A percentile compares a stretch with the other conserved stretches of the same genome.
These are phyloP conservation scores for Drosophila prolongata DNA, from an alignment of 2,888 invertebrate species.

Conservation along the genomic window DNA sequence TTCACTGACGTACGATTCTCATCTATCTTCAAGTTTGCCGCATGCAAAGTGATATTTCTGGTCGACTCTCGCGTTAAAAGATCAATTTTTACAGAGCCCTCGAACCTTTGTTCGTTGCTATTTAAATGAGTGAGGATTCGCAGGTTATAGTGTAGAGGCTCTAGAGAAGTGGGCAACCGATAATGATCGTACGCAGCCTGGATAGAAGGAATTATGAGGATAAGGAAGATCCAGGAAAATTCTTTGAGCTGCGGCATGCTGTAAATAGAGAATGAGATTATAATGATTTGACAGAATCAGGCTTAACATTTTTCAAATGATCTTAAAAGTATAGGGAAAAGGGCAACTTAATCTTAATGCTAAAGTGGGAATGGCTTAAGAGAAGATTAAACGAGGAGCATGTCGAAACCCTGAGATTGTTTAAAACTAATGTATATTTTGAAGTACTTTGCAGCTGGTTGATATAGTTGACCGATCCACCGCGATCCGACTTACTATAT, in stretches of 20 bases:
- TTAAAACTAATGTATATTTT: too few relatives aligned
- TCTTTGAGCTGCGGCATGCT: not conserved
- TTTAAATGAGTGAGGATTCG: conserved; percentile 84
- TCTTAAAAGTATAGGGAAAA: too few relatives aligned
- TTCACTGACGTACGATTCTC: conserved; percentile 70
- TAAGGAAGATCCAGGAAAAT: conserved; percentile 2
- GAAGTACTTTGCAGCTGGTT: too few relatives aligned
- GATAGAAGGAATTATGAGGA: conserved; percentile 2
- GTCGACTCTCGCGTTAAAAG: conserved; percentile 84
- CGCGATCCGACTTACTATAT: too few relatives aligned
- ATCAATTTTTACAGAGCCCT: conserved; percentile 83
- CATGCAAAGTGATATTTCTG: conserved; percentile 88
- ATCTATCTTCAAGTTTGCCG: conserved; percentile 86
- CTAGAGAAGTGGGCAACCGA: conserved; percentile 83
- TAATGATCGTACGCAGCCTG: conserved; percentile 65
- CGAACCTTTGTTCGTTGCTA: conserved; percentile 81
- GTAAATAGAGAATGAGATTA: not conserved
- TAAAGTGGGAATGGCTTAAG: too few relatives aligned
- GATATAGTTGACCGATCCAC: too few relatives aligned
- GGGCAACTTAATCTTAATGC: too few relatives aligned
- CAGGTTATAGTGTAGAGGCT: conserved; percentile 84
- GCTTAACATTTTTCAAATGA: too few relatives aligned
- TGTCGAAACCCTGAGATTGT: too few relatives aligned
- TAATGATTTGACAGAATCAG: not conserved
- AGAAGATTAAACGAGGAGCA: too few relatives aligned